Percentiles rank a stretch among this genome's conserved stretches.
phyloP scores from a whole-genome alignment of 1,140 invertebrate genomes.

The Cyclargus thomasi region DNA sequence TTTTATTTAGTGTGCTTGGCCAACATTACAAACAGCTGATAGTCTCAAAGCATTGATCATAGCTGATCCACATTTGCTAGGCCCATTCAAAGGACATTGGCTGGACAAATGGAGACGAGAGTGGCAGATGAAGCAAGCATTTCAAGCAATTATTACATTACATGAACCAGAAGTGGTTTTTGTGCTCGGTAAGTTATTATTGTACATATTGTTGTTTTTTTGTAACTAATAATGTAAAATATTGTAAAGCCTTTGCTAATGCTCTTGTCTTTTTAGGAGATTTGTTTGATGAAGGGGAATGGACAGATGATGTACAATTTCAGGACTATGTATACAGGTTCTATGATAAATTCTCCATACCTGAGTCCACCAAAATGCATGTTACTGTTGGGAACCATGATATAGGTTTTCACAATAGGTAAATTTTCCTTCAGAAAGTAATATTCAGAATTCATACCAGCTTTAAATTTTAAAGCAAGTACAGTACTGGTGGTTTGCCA shows the following conservation, averaged over 20 bases:
- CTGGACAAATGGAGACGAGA: slow-evolving; percentile 96
- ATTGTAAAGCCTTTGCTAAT: too few species aligned
- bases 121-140: slow-evolving; percentile 98
- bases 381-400: slow-evolving; percentile 97
- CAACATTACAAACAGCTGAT: slow-evolving; percentile 30
- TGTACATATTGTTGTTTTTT: too few species aligned
- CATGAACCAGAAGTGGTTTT: slow-evolving; percentile 95
- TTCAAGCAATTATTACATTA: slow-evolving; percentile 89
- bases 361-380: slow-evolving; percentile 81
- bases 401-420: slow-evolving; percentile 98
- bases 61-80: slow-evolving; percentile 95
- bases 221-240: slow-evolving; percentile 12
- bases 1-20: slow-evolving; percentile 51
- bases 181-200: slow-evolving; percentile 87
- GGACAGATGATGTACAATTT: slow-evolving; percentile 86
- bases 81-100: slow-evolving; percentile 92
- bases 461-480: too few species aligned
- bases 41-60: slow-evolving; percentile 86
- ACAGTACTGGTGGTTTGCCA: too few species aligned
- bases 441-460: neutral
- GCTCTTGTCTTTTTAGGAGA: slow-evolving; percentile 81
- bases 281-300: slow-evolving; percentile 97
- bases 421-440: slow-evolving; percentile 38
- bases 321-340: slow-evolving; percentile 87
- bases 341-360: slow-evolving; percentile 84